Base-by-base conservation (phyloP, 1,140 invertebrate species). In the Aphelinus atriplicis region DNA sequence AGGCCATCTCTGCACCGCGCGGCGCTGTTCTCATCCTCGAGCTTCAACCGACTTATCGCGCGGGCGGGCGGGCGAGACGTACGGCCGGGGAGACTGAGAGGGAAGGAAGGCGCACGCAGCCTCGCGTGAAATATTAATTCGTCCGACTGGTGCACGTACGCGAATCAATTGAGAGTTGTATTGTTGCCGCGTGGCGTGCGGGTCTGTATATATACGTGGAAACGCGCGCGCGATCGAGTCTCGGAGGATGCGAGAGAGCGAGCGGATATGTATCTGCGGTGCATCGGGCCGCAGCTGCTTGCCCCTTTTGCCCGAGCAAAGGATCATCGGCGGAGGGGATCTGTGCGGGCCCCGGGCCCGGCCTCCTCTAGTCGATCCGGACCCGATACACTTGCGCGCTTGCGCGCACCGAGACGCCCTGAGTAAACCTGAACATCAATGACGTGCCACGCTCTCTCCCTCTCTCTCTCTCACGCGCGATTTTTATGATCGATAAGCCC, bases 1-100 rank as follows among this genome's bases (percentile, higher is more conserved):
- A 86, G 85, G 85, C 84, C 84, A 87, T 86, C 85, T 86, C 80
- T 82, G 82, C 51, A 56, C 60, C 60, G 26, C 26, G 26, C 26
- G 26, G 26, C 26, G 26, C 26, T 26, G 84, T 85, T 86, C 81
- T 82, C 83, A 79, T 84, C 83, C 79, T 79, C 79, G 77, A 71
- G 75, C 77, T 77, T 71, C 77, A 77, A 69, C 51, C 77, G 78
- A 79, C 66, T 56, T 75, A 78, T 78, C 77, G 73, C 74, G 79
- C 79, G 60, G 43, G 65, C 53, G 65, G 42, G 57, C 68, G 45
- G 73, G 70, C 78, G 76, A 79, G 70, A 71, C 60, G 43, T 61
- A 46, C 58, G 7, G 46, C n/a, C 50, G 62, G 53, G 51, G 48
- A 62, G 10, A 9, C 43, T 47, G 68, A 26, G 26, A 26, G 26